Evolutionary conservation across 2,113 vertebrate genomes (phyloP).

Genomic region (Prolemur simus): DNA sequence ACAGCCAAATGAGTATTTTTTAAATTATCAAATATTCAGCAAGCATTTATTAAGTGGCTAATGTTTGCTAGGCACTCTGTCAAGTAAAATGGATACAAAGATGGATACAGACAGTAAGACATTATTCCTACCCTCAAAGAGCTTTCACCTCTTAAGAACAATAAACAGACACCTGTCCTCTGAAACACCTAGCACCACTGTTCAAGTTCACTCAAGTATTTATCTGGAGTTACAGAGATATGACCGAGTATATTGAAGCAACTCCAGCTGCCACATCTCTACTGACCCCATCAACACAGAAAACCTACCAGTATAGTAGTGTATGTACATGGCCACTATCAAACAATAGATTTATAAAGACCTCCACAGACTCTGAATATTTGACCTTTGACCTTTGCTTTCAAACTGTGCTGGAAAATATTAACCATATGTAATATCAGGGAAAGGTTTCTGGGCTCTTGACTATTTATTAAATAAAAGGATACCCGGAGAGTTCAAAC

Average conservation of each 20-base stretch:
- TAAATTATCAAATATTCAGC: not conserved
- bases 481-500: not conserved
- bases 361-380: not conserved
- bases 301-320: not conserved
- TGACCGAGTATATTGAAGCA: not conserved
- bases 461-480: conserved; percentile 40
- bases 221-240: not conserved
- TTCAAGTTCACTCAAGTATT: not conserved
- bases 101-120: not conserved
- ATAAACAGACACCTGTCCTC: not conserved
- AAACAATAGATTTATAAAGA: not conserved
- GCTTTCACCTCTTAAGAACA: not conserved
- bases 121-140: not conserved
- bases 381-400: not conserved
- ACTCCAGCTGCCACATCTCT: not conserved
- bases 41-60: conserved; percentile 17
- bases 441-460: not conserved
- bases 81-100: not conserved
- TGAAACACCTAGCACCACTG: not conserved
- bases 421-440: not conserved
- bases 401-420: not conserved
- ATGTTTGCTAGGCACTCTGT: not conserved
- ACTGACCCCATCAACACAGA: not conserved
- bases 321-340: not conserved
- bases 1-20: not conserved